phyloP scores from a whole-genome alignment of 2,888 invertebrate species.

The Troides aeacus region DNA sequence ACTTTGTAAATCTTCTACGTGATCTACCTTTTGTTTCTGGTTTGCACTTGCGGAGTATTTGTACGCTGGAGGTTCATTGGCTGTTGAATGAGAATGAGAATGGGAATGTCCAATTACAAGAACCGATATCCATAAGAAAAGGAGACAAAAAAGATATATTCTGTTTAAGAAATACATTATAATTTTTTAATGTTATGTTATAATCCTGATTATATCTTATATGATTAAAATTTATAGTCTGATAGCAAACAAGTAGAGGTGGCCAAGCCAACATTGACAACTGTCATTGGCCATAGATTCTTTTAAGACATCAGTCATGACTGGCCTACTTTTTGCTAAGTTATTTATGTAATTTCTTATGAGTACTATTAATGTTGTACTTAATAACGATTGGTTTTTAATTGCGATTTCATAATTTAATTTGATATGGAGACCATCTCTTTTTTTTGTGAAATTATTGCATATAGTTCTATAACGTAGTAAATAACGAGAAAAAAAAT shows the following conservation, averaged over 20 bases:
- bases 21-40: slow-evolving; percentile 73
- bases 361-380: too few species aligned
- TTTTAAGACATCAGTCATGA: background rate
- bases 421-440: too few species aligned
- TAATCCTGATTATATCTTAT: background rate
- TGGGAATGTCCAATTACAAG: slow-evolving; percentile 57
- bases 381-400: too few species aligned
- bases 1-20: slow-evolving; percentile 48
- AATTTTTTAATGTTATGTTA: background rate
- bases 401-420: too few species aligned
- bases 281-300: background rate
- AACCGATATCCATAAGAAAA: slow-evolving; percentile 33
- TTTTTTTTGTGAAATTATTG: too few species aligned
- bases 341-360: too few species aligned
- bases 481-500: too few species aligned
- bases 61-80: slow-evolving; percentile 84
- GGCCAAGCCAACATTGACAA: background rate
- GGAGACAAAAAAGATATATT: slow-evolving; percentile 31
- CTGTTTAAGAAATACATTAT: slow-evolving; percentile 34
- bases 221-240: background rate
- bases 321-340: too few species aligned
- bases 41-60: slow-evolving; percentile 89
- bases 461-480: too few species aligned
- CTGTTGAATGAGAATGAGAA: slow-evolving; percentile 74
- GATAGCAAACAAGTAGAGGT: background rate